Percentiles rank a stretch among this genome's conserved stretches.
phyloP scores from a whole-genome alignment of 1,140 invertebrate genomes.

The Adoxophyes honmai region DNA sequence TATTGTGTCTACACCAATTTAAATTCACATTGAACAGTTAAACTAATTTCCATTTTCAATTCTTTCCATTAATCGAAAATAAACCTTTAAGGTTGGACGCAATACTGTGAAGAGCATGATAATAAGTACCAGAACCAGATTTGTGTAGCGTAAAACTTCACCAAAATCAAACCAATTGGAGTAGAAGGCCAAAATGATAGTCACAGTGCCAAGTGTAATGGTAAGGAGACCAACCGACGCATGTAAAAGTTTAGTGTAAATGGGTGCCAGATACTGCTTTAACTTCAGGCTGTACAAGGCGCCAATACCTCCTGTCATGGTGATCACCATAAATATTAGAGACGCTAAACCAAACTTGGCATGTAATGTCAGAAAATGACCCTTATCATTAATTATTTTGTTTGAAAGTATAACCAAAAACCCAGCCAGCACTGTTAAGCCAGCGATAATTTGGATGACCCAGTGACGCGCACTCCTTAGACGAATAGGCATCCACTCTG shows the following conservation, averaged over 20 bases:
- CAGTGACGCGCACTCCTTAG: conserved; percentile 68
- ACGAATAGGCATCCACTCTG: conserved; percentile 72
- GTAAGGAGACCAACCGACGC: conserved; percentile 59
- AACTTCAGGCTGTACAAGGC: conserved; percentile 67
- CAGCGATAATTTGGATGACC: conserved; percentile 58
- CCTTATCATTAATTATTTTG: conserved; percentile 53
- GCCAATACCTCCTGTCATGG: conserved; percentile 59
- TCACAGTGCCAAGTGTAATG: conserved; percentile 58
- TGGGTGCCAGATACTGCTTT: conserved; percentile 64
- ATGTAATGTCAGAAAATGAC: conserved; percentile 64
- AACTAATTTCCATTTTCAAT: conserved; percentile 44
- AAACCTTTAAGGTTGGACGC: conserved; percentile 66
- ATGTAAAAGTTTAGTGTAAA: conserved; percentile 70
- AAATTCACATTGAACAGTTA: neutral
- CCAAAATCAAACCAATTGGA: conserved; percentile 63
- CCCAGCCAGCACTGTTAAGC: conserved; percentile 45
- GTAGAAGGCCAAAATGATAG: conserved; percentile 61
- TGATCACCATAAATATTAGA: conserved; percentile 57
- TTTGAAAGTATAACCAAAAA: conserved; percentile 65
- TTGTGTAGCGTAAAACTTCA: conserved; percentile 48
- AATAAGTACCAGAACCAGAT: conserved; percentile 49
- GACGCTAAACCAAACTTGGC: conserved; percentile 65
- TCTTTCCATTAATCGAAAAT: conserved; percentile 67
- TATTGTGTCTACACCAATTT: neutral
- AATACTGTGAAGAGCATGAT: conserved; percentile 63